Conservation (phyloP, 2,113 vertebrate species). For the Rhinoderma darwinii region DNA sequence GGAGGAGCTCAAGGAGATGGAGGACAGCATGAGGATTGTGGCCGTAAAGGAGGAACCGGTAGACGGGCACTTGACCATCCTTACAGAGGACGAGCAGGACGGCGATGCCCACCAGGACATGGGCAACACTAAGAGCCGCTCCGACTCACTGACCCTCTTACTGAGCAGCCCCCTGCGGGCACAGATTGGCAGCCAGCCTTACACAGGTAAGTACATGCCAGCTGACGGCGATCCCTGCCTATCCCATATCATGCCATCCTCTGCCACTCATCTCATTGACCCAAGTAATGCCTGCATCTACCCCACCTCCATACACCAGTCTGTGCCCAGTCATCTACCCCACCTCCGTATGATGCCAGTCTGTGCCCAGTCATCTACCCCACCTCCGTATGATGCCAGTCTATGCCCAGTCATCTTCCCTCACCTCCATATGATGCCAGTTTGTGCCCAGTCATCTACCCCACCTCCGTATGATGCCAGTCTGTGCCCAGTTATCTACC, state of each 20-base stretch:
- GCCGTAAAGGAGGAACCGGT: conserved; percentile 68
- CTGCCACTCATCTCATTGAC: too few species aligned
- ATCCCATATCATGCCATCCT: neutral
- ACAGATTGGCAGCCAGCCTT: conserved; percentile 82
- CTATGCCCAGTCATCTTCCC: neutral
- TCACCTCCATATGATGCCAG: too few species aligned
- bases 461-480: too few species aligned
- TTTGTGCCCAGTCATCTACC: too few species aligned
- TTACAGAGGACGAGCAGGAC: conserved; percentile 71
- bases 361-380: too few species aligned
- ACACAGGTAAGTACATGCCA: conserved; percentile 81
- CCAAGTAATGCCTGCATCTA: too few species aligned
- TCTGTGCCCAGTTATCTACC: too few species aligned
- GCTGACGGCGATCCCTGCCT: neutral
- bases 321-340: too few species aligned
- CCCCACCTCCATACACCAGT: too few species aligned
- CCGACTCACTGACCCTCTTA: conserved; percentile 69
- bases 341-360: too few species aligned
- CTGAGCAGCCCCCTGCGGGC: conserved; percentile 78
- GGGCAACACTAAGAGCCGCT: conserved; percentile 54
- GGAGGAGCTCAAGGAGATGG: conserved; percentile 84
- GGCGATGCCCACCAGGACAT: conserved; percentile 66
- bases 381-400: neutral
- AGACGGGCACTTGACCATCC: conserved; percentile 56
- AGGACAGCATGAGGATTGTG: conserved; percentile 71